Evolutionary conservation across 2,888 invertebrate genomes (phyloP), one percentile per base, ranked within the genome.

Genomic region (Andrena hattorfiana): DNA sequence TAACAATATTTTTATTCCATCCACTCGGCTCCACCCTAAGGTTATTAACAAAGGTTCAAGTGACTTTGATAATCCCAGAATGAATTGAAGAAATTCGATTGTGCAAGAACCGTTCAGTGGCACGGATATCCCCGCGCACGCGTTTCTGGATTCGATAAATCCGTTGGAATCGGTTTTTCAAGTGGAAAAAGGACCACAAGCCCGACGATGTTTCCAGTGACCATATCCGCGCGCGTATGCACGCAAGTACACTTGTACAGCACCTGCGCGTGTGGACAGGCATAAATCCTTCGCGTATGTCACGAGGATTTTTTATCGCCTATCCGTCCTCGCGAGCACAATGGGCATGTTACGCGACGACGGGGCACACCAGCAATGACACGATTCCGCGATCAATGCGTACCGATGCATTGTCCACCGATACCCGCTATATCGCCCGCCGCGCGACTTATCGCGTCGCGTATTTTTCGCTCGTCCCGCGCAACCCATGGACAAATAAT

Each of bases 241-340:
- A 32, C 26, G 42, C 68, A 64, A 70, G 73, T 81, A 77, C 77
- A 72, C 72, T 69, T 72, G 68, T 48, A 51, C 59, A 63, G 69
- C 83, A 83, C 77, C 77, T 82, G 78, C 75, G 28, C 48, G 48
- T 48, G 54, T 48, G 63, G 35, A 42, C 67, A 63, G 20, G 56
- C 64, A 71, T 84, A 84, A 84, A 83, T 83, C 78, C 20, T 32
- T 70, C 68, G 26, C n/a, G 59, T 74, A 54, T 75, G 71, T 67
- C 72, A 1, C 26, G 6, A 16, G 51, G 83, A 84, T 84, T 84
- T 84, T 84, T 84, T 84, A 83, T 78, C 67, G 28, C 2, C 49
- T 35, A 42, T 83, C 63, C 63, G 68, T 78, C 71, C 75, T 60
- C 54, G 69, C 35, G 62, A 62, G 64, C 63, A 84, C 83, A 84